These are phyloP conservation scores for Crocidura indochinensis DNA, from an alignment of 2,797 vertebrate species.

Conservation along the genomic window DNA sequence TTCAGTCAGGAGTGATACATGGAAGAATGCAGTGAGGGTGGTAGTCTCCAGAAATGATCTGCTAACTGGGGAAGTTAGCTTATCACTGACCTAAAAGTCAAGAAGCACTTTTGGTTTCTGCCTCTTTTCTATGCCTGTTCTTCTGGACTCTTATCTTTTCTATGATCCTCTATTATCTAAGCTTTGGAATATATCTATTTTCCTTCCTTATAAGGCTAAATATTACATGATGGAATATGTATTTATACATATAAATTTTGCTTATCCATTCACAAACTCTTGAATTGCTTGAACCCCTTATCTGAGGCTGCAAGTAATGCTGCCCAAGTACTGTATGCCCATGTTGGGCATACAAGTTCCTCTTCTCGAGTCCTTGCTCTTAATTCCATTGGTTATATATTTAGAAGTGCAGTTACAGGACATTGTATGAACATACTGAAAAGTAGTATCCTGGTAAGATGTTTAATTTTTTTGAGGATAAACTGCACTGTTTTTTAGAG, in stretches of 20 bases:
- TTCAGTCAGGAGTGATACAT: not conserved
- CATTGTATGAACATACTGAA: not conserved
- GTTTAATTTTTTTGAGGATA: not conserved
- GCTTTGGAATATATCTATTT: not conserved
- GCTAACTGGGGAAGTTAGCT: not conserved
- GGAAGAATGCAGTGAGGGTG: not conserved
- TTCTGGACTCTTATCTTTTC: not conserved
- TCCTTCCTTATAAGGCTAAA: constrained; percentile 1
- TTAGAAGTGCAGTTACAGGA: constrained; percentile 17
- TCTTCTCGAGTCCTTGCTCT: constrained; percentile 19
- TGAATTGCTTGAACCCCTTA: not conserved
- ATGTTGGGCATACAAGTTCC: not conserved
- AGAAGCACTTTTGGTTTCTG: not conserved
- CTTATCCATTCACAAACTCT: constrained; percentile 12
- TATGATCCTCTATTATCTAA: not conserved
- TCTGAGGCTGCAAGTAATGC: not conserved
- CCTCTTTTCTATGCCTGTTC: not conserved
- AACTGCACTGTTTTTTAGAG: not conserved
- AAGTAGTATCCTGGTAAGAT: not conserved
- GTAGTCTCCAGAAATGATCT: not conserved
- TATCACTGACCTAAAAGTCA: too few species aligned
- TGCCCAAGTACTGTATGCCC: not conserved
- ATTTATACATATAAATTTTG: not conserved
- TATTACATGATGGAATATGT: not conserved
- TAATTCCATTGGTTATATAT: not conserved